Conservation (phyloP, 2,113 vertebrate species). For the Lycaon pictus region DNA sequence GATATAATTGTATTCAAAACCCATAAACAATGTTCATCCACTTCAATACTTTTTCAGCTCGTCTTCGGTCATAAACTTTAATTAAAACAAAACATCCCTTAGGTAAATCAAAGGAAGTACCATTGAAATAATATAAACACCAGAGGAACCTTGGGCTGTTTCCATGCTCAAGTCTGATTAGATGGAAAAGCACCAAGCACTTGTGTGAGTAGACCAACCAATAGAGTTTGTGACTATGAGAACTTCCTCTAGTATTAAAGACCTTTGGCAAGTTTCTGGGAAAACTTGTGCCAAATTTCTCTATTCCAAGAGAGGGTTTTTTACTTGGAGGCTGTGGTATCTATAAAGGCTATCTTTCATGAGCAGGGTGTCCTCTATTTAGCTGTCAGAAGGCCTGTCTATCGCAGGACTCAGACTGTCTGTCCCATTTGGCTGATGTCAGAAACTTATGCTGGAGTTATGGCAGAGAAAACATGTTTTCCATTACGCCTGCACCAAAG, state of each 20-base stretch:
- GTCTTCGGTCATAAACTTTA: slow-evolving; percentile 85
- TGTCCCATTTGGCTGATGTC: slow-evolving; percentile 77
- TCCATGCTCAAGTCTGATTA: slow-evolving; percentile 83
- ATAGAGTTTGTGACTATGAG: slow-evolving; percentile 60
- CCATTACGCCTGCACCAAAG: slow-evolving; percentile 67
- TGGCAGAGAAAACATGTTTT: slow-evolving; percentile 77
- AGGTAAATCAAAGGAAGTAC: slow-evolving; percentile 86
- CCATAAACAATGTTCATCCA: slow-evolving; percentile 84
- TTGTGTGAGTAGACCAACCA: slow-evolving; percentile 73
- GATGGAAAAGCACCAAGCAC: slow-evolving; percentile 82
- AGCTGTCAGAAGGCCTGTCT: slow-evolving; percentile 78
- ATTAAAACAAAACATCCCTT: slow-evolving; percentile 86
- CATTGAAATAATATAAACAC: slow-evolving; percentile 85
- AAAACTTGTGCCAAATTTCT: slow-evolving; percentile 74
- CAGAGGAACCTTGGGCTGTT: slow-evolving; percentile 83
- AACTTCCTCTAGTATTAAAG: slow-evolving; percentile 72
- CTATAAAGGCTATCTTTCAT: slow-evolving; percentile 76
- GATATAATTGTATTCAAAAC: slow-evolving; percentile 85
- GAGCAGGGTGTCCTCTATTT: slow-evolving; percentile 66
- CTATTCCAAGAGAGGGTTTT: slow-evolving; percentile 68
- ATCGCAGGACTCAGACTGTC: slow-evolving; percentile 71
- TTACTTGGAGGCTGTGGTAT: slow-evolving; percentile 65
- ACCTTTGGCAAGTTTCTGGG: slow-evolving; percentile 70
- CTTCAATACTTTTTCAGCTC: slow-evolving; percentile 83
- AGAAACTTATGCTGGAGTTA: slow-evolving; percentile 64